phyloP scores from a whole-genome alignment of 1,140 invertebrate genomes.

The Trissolcus basalis region DNA sequence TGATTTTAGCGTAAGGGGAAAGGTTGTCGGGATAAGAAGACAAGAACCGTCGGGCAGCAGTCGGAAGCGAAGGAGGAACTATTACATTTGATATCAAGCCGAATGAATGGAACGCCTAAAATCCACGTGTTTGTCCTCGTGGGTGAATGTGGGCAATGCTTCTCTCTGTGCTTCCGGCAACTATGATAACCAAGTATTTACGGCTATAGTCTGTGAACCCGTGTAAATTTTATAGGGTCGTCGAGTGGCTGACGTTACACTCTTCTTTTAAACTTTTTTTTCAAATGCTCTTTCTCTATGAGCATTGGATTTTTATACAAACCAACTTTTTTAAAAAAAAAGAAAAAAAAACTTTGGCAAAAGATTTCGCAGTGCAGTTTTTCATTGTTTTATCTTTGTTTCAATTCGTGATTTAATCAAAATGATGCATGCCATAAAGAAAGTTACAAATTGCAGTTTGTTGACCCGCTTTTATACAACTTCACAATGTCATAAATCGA shows the following conservation, averaged over 20 bases:
- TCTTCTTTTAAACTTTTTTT: conserved; percentile 12
- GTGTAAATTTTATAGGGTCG: conserved; percentile 68
- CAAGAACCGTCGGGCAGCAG: conserved; percentile 46
- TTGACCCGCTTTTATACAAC: not conserved
- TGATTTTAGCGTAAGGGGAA: conserved; percentile 10
- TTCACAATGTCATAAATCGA: conserved; percentile 3
- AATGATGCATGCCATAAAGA: too few relatives aligned
- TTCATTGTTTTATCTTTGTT: too few relatives aligned
- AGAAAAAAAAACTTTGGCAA: not conserved
- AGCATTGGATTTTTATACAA: conserved; percentile 2
- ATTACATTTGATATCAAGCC: conserved; percentile 65
- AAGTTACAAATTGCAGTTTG: too few relatives aligned
- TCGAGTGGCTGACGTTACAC: conserved; percentile 20
- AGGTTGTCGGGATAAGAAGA: conserved; percentile 52
- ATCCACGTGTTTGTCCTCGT: conserved; percentile 62
- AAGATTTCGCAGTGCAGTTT: too few relatives aligned
- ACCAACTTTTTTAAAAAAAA: conserved; percentile 9
- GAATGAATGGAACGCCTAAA: conserved; percentile 65
- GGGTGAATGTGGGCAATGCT: conserved; percentile 67
- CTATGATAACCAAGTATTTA: conserved; percentile 75
- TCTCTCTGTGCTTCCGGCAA: conserved; percentile 67
- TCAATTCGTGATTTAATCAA: too few relatives aligned
- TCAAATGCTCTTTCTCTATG: not conserved
- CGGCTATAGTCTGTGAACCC: conserved; percentile 65
- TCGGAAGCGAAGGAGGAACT: conserved; percentile 57